phyloP scores from a whole-genome alignment of 1,140 invertebrate genomes.

The Drosophila fuyamai region DNA sequence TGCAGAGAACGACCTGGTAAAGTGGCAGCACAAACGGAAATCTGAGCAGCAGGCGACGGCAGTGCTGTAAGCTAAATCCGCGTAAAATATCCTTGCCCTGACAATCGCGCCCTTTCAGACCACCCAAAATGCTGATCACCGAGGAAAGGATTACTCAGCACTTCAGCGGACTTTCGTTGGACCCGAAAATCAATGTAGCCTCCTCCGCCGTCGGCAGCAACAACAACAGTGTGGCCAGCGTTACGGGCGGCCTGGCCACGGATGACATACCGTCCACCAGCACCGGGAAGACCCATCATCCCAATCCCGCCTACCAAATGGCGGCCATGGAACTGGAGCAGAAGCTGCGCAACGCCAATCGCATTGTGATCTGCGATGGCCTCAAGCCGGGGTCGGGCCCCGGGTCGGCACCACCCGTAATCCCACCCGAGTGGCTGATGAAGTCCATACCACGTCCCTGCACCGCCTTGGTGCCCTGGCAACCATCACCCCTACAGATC shows the following conservation, averaged over 20 bases:
- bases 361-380: slow-evolving; percentile 89
- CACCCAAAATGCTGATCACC: slow-evolving; percentile 91
- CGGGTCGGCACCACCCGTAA: slow-evolving; percentile 77
- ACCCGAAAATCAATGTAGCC: slow-evolving; percentile 81
- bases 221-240: slow-evolving; percentile 62
- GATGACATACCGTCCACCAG: slow-evolving; percentile 74
- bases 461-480: slow-evolving; percentile 91
- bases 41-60: slow-evolving; percentile 53
- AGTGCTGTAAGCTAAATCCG: slow-evolving; percentile 45
- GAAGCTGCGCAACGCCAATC: slow-evolving; percentile 86
- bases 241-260: slow-evolving; percentile 64
- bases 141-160: slow-evolving; percentile 93
- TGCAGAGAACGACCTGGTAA: slow-evolving; percentile 41
- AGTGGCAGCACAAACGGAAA: slow-evolving; percentile 72
- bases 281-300: slow-evolving; percentile 71
- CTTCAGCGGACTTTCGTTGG: slow-evolving; percentile 89
- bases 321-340: slow-evolving; percentile 85
- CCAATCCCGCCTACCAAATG: slow-evolving; percentile 73
- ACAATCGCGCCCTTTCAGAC: slow-evolving; percentile 73
- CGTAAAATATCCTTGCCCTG: background rate
- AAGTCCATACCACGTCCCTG: slow-evolving; percentile 88
- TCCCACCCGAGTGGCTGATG: slow-evolving; percentile 72
- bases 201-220: slow-evolving; percentile 34
- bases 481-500: slow-evolving; percentile 88
- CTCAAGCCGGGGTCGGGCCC: slow-evolving; percentile 87